A percentile compares a stretch with the other conserved stretches of the same genome.
Evolutionary conservation across 2,797 vertebrate species (phyloP).

Genomic region (Catamblyrhynchus diadema): DNA sequence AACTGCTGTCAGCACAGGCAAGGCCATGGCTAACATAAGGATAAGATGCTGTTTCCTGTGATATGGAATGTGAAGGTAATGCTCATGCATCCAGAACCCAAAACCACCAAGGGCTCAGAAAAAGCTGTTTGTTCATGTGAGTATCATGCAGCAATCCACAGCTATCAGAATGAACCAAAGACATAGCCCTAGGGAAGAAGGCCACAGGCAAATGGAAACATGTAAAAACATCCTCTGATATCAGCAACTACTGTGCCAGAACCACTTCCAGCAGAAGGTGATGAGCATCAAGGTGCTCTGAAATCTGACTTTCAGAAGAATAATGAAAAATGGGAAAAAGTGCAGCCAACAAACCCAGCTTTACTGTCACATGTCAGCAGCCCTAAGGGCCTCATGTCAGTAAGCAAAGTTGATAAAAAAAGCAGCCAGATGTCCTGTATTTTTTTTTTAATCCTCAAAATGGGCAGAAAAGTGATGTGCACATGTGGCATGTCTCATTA

Average conservation of each 20-base stretch:
- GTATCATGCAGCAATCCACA: not conserved
- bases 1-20: not conserved
- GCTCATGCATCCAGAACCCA: not conserved
- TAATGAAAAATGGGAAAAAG: not conserved
- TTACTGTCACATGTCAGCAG: not conserved
- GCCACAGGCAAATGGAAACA: not conserved
- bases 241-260: not conserved
- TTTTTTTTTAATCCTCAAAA: conserved; percentile 45
- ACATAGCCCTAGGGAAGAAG: not conserved
- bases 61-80: not conserved
- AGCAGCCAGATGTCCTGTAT: conserved; percentile 17
- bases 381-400: not conserved
- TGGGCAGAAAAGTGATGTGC: conserved; percentile 29
- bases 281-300: not conserved
- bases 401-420: conserved; percentile 26
- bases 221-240: not conserved
- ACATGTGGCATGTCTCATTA: conserved; percentile 44
- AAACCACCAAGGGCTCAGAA: not conserved
- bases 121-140: not conserved
- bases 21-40: not conserved
- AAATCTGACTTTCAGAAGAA: not conserved
- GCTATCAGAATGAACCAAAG: not conserved
- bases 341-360: not conserved
- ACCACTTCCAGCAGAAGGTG: not conserved
- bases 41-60: not conserved